Percentiles rank a stretch among this genome's conserved stretches.
Evolutionary conservation across 2,888 invertebrate species (phyloP).

Genomic region (Masnerella sp.): DNA sequence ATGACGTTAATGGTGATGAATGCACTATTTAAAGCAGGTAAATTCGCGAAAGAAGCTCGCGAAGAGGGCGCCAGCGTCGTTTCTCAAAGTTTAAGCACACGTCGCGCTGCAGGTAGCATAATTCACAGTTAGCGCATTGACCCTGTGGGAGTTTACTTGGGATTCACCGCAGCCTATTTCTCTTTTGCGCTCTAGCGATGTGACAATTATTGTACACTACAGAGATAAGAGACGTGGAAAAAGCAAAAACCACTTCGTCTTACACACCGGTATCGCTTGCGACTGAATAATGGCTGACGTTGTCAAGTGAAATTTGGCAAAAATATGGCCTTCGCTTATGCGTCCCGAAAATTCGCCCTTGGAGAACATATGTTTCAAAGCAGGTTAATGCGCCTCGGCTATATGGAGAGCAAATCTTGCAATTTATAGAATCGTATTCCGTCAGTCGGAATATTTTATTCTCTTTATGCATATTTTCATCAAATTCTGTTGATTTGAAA

Average conservation of each 20-base stretch:
- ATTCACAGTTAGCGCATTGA: conserved; percentile 63
- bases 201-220: conserved; percentile 54
- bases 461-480: too few relatives aligned
- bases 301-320: conserved; percentile 29
- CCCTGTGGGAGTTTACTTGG: conserved; percentile 61
- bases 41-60: conserved; percentile 51
- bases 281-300: conserved; percentile 20
- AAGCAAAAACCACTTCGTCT: conserved; percentile 18
- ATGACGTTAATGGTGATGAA: conserved; percentile 60
- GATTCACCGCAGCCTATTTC: conserved; percentile 63
- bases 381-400: neutral
- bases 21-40: conserved; percentile 57
- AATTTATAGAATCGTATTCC: conserved; percentile 1
- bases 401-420: conserved; percentile 19
- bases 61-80: conserved; percentile 38
- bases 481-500: too few relatives aligned
- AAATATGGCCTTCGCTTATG: conserved; percentile 23
- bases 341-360: neutral
- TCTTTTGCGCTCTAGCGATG: conserved; percentile 51
- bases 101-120: conserved; percentile 62
- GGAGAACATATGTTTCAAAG: conserved; percentile 7
- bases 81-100: conserved; percentile 59
- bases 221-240: conserved; percentile 38
- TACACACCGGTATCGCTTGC: conserved; percentile 24
- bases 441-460: too few relatives aligned